phyloP scores from a whole-genome alignment of 1,140 invertebrate genomes.

The Scylla paramamosain region DNA sequence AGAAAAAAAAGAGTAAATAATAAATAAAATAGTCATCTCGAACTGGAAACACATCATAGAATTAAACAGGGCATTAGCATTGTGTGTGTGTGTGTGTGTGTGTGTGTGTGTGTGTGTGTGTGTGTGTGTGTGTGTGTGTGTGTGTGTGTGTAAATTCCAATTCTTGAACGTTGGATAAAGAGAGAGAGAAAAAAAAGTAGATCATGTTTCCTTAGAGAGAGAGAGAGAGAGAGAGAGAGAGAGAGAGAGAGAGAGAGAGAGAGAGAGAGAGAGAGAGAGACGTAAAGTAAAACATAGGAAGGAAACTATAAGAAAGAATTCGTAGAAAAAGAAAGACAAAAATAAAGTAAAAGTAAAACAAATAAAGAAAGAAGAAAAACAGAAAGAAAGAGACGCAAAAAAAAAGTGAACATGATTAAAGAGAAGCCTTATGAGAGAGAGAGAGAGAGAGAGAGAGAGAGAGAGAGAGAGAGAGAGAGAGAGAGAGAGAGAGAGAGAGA shows the following conservation, averaged over 20 bases:
- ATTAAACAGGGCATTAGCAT: background rate
- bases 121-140: conserved; percentile 39
- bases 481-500: conserved; percentile 62
- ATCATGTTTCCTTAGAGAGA: background rate
- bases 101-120: conserved; percentile 43
- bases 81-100: conserved; percentile 41
- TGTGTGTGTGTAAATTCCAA: background rate
- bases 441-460: too few species aligned
- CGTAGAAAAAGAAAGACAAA: background rate
- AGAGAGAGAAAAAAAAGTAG: too few species aligned
- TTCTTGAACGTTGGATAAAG: background rate
- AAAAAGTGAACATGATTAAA: too few species aligned
- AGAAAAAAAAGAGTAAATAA: background rate
- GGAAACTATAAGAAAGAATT: background rate
- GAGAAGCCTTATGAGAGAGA: too few species aligned
- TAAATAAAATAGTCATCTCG: background rate
- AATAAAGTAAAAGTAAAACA: background rate
- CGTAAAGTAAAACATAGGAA: background rate
- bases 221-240: background rate
- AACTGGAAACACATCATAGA: too few species aligned
- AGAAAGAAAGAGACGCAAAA: background rate
- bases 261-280: background rate
- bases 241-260: background rate
- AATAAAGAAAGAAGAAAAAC: background rate
- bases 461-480: conserved; percentile 50